Percentiles rank a stretch among this genome's conserved stretches.
Conservation (phyloP, 1,140 invertebrate species). For the Heterodera carotae region DNA sequence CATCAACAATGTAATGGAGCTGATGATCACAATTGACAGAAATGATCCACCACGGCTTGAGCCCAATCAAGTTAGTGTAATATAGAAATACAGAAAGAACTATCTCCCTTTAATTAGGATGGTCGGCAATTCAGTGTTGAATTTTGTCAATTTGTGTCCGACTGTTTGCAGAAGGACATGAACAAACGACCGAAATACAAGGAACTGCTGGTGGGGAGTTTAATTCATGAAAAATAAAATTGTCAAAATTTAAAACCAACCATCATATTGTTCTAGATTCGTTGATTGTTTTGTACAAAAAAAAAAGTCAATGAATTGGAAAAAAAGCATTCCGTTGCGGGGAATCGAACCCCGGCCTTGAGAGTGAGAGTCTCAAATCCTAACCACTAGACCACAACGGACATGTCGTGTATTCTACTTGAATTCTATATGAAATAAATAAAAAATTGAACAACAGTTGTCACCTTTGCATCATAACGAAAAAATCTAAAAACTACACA, state of each 20-base stretch:
- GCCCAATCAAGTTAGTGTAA: not conserved
- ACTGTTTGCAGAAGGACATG: conserved; percentile 50
- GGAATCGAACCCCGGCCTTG: conserved; percentile 15
- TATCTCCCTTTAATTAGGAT: not conserved
- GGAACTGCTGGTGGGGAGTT: conserved; percentile 43
- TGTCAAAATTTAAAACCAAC: too few relatives aligned
- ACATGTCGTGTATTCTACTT: too few relatives aligned
- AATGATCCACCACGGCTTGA: conserved; percentile 34
- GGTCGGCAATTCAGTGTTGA: conserved; percentile 34
- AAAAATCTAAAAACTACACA: too few relatives aligned
- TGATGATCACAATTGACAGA: conserved; percentile 42
- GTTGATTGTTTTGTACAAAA: not conserved
- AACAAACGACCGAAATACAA: conserved; percentile 48
- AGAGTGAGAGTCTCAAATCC: too few relatives aligned
- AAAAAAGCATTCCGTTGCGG: not conserved
- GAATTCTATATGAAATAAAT: too few relatives aligned
- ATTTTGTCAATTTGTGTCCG: conserved; percentile 46
- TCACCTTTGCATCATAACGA: too few relatives aligned
- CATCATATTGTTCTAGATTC: too few relatives aligned
- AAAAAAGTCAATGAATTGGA: not conserved
- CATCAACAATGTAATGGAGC: conserved; percentile 26
- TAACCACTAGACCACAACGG: conserved; percentile 6
- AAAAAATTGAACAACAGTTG: too few relatives aligned
- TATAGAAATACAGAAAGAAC: not conserved
- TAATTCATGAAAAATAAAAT: not conserved